Evolutionary conservation across 2,888 invertebrate species (phyloP).

Genomic region (Melinaea menophilus): DNA sequence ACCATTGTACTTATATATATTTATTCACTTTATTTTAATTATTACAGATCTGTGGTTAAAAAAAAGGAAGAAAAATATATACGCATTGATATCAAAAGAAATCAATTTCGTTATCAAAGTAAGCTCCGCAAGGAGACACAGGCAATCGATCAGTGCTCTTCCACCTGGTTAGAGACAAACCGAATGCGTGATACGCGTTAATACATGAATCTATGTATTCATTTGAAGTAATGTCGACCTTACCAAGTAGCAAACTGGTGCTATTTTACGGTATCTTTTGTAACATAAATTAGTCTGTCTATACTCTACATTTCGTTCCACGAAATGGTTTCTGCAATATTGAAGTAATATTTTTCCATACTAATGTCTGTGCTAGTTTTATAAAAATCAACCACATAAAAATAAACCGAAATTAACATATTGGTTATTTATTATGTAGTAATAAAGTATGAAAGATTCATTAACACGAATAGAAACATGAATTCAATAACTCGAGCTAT

Average conservation of each 20-base stretch:
- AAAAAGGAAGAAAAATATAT: too few species aligned
- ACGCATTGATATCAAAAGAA: neutral
- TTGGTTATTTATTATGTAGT: too few species aligned
- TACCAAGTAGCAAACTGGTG: slow-evolving; percentile 40
- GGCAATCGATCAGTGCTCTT: slow-evolving; percentile 66
- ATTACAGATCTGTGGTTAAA: too few species aligned
- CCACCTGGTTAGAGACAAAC: slow-evolving; percentile 62
- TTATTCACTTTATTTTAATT: too few species aligned
- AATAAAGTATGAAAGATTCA: too few species aligned
- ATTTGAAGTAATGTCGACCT: slow-evolving; percentile 34
- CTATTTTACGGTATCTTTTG: slow-evolving; percentile 49
- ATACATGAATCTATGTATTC: slow-evolving; percentile 42
- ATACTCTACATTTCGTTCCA: slow-evolving; percentile 49
- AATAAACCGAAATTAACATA: too few species aligned
- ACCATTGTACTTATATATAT: too few species aligned
- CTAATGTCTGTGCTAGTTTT: slow-evolving; percentile 47
- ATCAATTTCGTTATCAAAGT: slow-evolving; percentile 5
- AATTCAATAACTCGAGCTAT: too few species aligned
- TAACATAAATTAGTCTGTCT: slow-evolving; percentile 59
- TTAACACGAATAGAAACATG: too few species aligned
- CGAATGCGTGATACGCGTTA: slow-evolving; percentile 67
- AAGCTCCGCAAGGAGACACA: slow-evolving; percentile 51
- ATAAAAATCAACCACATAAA: too few species aligned
- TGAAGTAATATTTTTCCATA: slow-evolving; percentile 61
- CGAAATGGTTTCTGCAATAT: slow-evolving; percentile 61